Evolutionary conservation across 2,113 vertebrate genomes (phyloP).

Genomic region (Neomonachus schauinslandi): DNA sequence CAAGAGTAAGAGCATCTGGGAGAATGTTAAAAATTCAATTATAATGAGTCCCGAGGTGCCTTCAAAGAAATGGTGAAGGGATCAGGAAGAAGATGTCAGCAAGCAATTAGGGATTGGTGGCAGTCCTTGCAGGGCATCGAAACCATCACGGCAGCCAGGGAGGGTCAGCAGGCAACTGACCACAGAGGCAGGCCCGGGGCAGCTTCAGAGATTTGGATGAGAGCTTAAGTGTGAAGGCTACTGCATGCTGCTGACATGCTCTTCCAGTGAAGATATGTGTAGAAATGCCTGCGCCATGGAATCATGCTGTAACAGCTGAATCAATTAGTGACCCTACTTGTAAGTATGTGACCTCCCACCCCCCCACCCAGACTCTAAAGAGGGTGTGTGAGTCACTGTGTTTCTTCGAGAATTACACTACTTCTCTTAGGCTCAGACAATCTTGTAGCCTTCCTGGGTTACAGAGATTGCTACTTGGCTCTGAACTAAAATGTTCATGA

Average conservation of each 20-base stretch:
- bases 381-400: background rate
- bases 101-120: background rate
- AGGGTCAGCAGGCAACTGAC: background rate
- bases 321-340: background rate
- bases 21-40: background rate
- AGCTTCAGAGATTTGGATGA: background rate
- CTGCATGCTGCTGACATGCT: fast-evolving
- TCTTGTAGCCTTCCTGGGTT: background rate
- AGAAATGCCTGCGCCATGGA: background rate
- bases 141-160: background rate
- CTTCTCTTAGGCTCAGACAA: background rate
- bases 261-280: background rate
- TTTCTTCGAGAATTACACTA: background rate
- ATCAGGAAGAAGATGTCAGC: background rate
- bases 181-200: background rate
- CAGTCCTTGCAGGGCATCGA: background rate
- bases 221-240: background rate
- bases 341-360: background rate
- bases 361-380: background rate
- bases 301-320: background rate
- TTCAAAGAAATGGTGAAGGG: background rate
- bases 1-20: background rate
- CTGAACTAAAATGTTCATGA: background rate
- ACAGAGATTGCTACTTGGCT: background rate
- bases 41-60: background rate